These are phyloP conservation scores for Chaenodraco wilsoni DNA, from an alignment of 2,797 vertebrate genomes.

Conservation along the genomic window DNA sequence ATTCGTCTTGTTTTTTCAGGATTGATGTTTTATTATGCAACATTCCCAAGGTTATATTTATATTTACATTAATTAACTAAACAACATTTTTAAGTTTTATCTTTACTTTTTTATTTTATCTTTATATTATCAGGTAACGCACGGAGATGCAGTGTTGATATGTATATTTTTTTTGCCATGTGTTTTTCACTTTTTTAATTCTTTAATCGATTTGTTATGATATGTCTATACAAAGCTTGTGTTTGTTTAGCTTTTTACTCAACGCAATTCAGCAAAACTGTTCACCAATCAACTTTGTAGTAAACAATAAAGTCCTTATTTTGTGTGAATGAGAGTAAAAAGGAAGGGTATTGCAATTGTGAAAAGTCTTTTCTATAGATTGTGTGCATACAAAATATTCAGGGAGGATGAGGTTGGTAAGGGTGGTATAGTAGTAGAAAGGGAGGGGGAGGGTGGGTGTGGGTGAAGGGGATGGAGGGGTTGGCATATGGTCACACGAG, in stretches of 20 bases:
- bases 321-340: background rate
- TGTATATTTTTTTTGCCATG: background rate
- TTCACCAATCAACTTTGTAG: background rate
- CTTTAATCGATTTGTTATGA: background rate
- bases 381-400: conserved; percentile 24
- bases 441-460: background rate
- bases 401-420: conserved; percentile 27
- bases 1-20: too few relatives aligned
- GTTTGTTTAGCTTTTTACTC: background rate
- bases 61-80: background rate
- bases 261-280: background rate
- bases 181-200: background rate
- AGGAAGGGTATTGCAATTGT: background rate
- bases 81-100: background rate
- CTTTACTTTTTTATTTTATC: too few relatives aligned
- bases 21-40: background rate
- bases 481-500: conserved; percentile 73
- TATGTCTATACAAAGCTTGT: too few relatives aligned
- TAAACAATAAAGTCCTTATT: background rate
- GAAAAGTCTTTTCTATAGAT: background rate
- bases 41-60: background rate
- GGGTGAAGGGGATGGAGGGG: background rate
- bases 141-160: background rate
- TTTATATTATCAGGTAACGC: too few relatives aligned
- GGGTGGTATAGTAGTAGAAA: background rate